Evolutionary conservation across 2,113 vertebrate species (phyloP).

Genomic region (Machaerirhynchus nigripectus): DNA sequence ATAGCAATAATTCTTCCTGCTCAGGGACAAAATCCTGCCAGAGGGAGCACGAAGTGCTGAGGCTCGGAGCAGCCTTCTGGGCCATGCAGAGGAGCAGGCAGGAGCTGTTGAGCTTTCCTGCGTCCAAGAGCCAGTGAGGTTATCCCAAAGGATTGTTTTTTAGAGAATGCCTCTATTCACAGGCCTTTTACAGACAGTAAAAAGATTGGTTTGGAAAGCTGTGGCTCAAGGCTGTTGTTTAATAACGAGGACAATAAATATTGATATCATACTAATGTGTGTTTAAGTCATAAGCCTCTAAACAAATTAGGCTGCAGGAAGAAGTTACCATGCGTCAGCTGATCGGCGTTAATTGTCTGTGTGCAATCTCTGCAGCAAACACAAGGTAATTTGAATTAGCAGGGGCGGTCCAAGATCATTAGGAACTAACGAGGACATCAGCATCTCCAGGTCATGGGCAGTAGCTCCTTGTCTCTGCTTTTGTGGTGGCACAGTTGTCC

Average conservation of each 20-base stretch:
- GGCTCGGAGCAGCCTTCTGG: background rate
- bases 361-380: conserved; percentile 43
- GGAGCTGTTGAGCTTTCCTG: background rate
- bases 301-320: conserved; percentile 31
- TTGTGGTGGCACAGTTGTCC: background rate
- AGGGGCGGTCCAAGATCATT: conserved; percentile 35
- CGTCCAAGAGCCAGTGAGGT: background rate
- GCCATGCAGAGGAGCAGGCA: background rate
- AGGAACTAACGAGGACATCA: conserved; percentile 39
- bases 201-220: background rate
- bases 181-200: background rate
- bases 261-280: conserved; percentile 14
- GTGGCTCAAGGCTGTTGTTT: conserved; percentile 35
- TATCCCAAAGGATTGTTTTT: background rate
- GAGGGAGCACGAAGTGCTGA: background rate
- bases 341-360: conserved; percentile 37
- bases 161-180: background rate
- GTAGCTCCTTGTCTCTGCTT: background rate
- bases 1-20: background rate
- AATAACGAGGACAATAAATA: conserved; percentile 48
- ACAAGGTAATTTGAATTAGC: conserved; percentile 42
- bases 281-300: conserved; percentile 22
- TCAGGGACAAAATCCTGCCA: background rate
- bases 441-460: conserved; percentile 28
- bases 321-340: conserved; percentile 14